phyloP scores from a whole-genome alignment of 2,888 invertebrate genomes.

The Caenorhabditis wallacei region DNA sequence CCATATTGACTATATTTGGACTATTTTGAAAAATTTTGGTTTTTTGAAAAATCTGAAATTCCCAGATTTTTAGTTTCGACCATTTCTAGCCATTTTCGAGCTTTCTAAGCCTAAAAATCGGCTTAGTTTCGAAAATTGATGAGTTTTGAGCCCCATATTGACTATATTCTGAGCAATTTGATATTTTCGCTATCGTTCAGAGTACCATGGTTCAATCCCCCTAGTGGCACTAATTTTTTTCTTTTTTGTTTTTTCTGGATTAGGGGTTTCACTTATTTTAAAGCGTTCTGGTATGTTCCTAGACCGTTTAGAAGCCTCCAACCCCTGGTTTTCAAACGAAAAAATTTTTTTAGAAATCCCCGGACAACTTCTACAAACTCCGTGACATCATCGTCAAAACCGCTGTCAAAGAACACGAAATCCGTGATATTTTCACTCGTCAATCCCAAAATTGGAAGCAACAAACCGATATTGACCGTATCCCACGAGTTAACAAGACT shows the following conservation, averaged over 20 bases:
- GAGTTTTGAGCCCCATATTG: not conserved
- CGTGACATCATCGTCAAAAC: not conserved
- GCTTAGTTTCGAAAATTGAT: too few species aligned
- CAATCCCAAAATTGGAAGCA: not conserved
- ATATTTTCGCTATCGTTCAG: not conserved
- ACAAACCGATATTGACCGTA: not conserved
- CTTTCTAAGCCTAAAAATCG: too few species aligned
- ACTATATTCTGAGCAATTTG: not conserved
- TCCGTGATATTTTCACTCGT: not conserved
- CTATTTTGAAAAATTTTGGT: not conserved
- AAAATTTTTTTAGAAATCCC: not conserved
- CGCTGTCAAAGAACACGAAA: not conserved
- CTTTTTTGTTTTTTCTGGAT: not conserved
- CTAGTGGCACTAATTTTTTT: not conserved
- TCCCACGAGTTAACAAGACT: not conserved
- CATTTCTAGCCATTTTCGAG: too few species aligned
- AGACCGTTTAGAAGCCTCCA: too few species aligned
- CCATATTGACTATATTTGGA: not conserved
- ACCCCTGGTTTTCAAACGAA: too few species aligned
- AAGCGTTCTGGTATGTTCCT: too few species aligned
- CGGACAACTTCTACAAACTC: not conserved
- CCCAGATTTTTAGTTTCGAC: too few species aligned
- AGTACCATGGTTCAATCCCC: not conserved
- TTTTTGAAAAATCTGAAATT: too few species aligned
- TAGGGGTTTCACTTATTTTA: not conserved